Conservation (phyloP, 2,888 invertebrate genomes). For the Pyrocoelia pectoralis region DNA sequence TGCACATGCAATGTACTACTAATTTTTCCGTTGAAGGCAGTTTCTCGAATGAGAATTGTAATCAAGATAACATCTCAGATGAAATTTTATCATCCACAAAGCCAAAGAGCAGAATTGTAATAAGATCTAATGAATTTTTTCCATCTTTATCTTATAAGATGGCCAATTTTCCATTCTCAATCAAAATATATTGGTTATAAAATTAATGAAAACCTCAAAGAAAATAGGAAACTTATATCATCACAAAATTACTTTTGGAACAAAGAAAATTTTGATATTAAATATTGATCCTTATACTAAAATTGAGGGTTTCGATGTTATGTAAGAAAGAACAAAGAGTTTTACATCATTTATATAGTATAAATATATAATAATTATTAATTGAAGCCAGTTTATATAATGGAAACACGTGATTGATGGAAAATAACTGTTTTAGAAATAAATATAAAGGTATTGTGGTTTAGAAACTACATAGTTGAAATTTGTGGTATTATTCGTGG, state of each 20-base stretch:
- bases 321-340: neutral
- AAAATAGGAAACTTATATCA: neutral
- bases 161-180: too few relatives aligned
- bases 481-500: slow-evolving; percentile 28
- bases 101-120: too few relatives aligned
- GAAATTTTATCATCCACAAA: too few relatives aligned
- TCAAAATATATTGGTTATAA: too few relatives aligned
- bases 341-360: neutral
- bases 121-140: too few relatives aligned
- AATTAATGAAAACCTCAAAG: too few relatives aligned
- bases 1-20: too few relatives aligned
- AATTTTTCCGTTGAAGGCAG: too few relatives aligned
- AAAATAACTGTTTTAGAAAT: slow-evolving; percentile 12
- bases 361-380: neutral
- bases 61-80: too few relatives aligned
- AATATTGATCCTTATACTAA: neutral
- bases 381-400: neutral
- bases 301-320: neutral
- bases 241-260: neutral
- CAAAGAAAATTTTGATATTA: neutral
- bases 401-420: neutral
- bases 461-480: too few relatives aligned
- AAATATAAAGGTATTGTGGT: slow-evolving; percentile 6
- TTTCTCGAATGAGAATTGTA: too few relatives aligned
- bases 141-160: too few relatives aligned